Evolutionary conservation across 2,888 invertebrate species (phyloP).

Genomic region (Amorpha juglandis): DNA sequence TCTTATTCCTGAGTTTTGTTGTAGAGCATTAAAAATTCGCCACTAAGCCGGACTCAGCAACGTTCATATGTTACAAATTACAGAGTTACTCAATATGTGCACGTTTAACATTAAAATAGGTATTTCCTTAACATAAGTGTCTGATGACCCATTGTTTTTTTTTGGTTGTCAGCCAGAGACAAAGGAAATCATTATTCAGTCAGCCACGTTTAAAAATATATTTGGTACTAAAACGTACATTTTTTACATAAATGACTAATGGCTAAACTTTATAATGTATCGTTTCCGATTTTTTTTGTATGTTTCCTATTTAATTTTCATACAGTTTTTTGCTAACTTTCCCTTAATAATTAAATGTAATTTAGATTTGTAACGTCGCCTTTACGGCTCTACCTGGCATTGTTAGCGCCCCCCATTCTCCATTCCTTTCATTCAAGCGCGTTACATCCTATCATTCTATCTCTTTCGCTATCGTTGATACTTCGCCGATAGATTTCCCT

Average conservation of each 20-base stretch:
- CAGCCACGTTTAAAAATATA: constrained; percentile 9
- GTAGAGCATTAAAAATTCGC: not conserved
- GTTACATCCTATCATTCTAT: constrained; percentile 6
- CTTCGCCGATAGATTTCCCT: not conserved
- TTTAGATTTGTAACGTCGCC: not conserved
- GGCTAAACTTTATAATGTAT: not conserved
- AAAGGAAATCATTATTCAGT: constrained; percentile 38
- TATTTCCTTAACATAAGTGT: constrained; percentile 16
- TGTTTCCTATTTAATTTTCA: not conserved
- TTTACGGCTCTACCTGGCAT: not conserved
- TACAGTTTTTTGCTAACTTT: not conserved
- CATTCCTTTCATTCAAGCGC: not conserved
- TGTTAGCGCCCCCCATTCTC: not conserved
- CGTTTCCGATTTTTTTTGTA: not conserved
- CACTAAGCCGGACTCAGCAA: not conserved
- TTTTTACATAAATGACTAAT: constrained; percentile 1
- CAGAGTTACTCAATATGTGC: constrained; percentile 7
- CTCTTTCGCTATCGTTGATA: not conserved
- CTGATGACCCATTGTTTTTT: constrained; percentile 31
- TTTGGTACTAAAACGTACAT: constrained; percentile 17
- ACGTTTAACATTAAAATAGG: constrained; percentile 23
- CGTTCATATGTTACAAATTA: constrained; percentile 21
- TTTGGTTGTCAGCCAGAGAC: constrained; percentile 27
- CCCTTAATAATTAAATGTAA: not conserved
- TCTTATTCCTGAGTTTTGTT: not conserved